Evolutionary conservation across 2,888 invertebrate species (phyloP).

Genomic region (Hipparchia semele): DNA sequence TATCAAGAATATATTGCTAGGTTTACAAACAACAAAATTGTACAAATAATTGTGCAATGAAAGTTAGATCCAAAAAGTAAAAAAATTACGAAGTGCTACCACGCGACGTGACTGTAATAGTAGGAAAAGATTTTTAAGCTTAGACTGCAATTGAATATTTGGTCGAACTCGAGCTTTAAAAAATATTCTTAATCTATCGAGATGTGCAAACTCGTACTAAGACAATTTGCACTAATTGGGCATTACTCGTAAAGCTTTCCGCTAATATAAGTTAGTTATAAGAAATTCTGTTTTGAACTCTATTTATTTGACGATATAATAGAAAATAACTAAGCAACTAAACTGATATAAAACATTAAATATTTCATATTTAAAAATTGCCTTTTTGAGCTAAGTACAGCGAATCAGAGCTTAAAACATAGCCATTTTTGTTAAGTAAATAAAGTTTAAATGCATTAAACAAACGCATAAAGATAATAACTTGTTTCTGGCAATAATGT

Average conservation of each 20-base stretch:
- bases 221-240: conserved; percentile 56
- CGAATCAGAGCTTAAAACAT: conserved; percentile 12
- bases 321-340: not conserved
- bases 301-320: not conserved
- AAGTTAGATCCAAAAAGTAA: too few species aligned
- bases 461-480: conserved; percentile 15
- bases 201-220: too few species aligned
- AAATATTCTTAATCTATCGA: too few species aligned
- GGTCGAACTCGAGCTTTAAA: too few species aligned
- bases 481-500: conserved; percentile 9
- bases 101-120: too few species aligned
- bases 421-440: conserved; percentile 5
- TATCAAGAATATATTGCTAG: too few species aligned
- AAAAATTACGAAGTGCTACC: too few species aligned
- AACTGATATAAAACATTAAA: conserved; percentile 5
- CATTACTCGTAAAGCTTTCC: conserved; percentile 40
- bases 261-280: conserved; percentile 33
- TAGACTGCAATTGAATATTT: too few species aligned
- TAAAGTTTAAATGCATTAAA: conserved; percentile 12
- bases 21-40: too few species aligned
- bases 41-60: too few species aligned
- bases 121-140: too few species aligned
- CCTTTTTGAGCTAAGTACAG: conserved; percentile 38
- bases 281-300: not conserved
- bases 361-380: conserved; percentile 11